Evolutionary conservation across 1,140 invertebrate species (phyloP).

Genomic region (Drosophila bifasciata): DNA sequence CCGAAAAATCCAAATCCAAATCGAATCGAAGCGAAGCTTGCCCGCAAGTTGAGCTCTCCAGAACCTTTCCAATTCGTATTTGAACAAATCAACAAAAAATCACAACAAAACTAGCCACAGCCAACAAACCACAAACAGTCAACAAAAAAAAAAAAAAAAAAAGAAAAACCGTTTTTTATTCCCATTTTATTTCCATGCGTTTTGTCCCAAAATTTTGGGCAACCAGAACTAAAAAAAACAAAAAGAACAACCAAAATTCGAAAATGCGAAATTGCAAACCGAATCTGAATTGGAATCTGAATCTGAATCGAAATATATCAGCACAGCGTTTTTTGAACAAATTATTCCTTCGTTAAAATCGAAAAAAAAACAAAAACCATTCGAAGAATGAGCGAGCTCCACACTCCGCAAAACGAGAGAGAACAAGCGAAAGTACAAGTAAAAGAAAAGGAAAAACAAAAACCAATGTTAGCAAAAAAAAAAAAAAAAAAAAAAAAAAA

Average conservation of each 20-base stretch:
- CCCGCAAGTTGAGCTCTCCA: constrained; percentile 18
- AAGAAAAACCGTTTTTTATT: constrained; percentile 42
- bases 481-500: constrained; percentile 45
- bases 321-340: constrained; percentile 35
- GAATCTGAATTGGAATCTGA: constrained; percentile 34
- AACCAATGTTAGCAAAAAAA: constrained; percentile 18
- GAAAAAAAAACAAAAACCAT: background rate
- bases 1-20: background rate
- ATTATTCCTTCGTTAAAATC: constrained; percentile 1
- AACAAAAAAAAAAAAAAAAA: constrained; percentile 21
- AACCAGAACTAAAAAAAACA: constrained; percentile 13
- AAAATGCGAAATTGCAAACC: constrained; percentile 27
- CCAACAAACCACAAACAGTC: constrained; percentile 42
- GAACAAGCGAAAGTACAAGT: background rate
- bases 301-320: constrained; percentile 22
- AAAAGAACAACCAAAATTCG: constrained; percentile 12
- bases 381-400: background rate
- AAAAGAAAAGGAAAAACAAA: constrained; percentile 29
- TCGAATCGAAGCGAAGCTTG: constrained; percentile 4
- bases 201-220: constrained; percentile 15
- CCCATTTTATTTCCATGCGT: constrained; percentile 55
- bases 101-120: constrained; percentile 31
- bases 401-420: constrained; percentile 1
- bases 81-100: constrained; percentile 38
- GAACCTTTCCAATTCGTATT: constrained; percentile 39